Conservation (phyloP, 2,113 vertebrate genomes). For the Mirza zaza region DNA sequence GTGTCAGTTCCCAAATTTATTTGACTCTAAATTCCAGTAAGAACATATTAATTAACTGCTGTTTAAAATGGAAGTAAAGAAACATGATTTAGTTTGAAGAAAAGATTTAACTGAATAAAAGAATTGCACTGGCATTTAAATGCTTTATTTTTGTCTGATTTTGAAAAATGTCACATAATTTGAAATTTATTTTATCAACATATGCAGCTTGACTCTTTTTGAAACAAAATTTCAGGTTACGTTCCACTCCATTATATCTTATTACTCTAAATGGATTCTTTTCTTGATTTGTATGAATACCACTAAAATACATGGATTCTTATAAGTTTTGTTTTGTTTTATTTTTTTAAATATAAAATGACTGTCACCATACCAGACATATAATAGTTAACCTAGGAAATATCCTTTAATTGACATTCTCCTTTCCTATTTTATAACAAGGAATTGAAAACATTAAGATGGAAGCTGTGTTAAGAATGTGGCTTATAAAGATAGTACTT, state of each 20-base stretch:
- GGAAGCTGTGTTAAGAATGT: not conserved
- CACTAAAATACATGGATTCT: not conserved
- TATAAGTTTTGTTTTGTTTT: not conserved
- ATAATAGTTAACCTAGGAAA: not conserved
- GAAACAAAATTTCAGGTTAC: not conserved
- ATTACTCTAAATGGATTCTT: not conserved
- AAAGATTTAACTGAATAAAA: conserved; percentile 42
- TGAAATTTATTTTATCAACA: conserved; percentile 47
- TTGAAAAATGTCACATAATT: conserved; percentile 38
- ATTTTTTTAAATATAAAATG: not conserved
- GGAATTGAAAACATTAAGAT: not conserved
- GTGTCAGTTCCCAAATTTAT: conserved; percentile 64
- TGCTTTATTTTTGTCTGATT: not conserved
- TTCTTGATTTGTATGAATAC: not conserved
- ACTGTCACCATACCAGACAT: accelerated
- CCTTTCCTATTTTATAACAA: not conserved
- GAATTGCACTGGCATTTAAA: conserved; percentile 31
- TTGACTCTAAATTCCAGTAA: conserved; percentile 65
- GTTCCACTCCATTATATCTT: not conserved
- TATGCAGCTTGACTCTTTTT: not conserved
- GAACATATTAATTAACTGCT: conserved; percentile 72
- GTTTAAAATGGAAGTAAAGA: conserved; percentile 53
- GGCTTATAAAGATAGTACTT: not conserved
- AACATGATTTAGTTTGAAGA: conserved; percentile 49
- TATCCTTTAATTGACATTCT: not conserved